Evolutionary conservation across 2,797 vertebrate species (phyloP).

Genomic region (Coccyzus lansbergi): DNA sequence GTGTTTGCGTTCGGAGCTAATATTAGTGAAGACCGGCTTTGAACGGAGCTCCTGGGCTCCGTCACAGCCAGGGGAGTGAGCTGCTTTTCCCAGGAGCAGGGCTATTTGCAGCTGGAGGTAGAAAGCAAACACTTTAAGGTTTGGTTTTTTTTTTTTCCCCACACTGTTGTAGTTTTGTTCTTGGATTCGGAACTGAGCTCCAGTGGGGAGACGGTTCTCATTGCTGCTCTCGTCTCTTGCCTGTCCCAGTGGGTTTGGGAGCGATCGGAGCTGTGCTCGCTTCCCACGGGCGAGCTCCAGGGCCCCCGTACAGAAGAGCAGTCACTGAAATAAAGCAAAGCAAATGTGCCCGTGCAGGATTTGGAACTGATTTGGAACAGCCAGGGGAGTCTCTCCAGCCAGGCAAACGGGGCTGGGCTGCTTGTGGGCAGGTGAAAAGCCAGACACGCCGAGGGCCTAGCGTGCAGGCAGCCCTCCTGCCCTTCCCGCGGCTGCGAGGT

Average conservation of each 20-base stretch:
- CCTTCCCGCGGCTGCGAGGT: neutral
- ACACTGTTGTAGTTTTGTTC: neutral
- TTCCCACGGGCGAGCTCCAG: neutral
- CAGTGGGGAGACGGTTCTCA: neutral
- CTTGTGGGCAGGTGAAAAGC: neutral
- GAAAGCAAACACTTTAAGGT: neutral
- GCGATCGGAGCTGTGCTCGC: neutral
- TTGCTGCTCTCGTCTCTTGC: neutral
- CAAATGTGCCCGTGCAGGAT: neutral
- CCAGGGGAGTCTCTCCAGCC: neutral
- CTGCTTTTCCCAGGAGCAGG: neutral
- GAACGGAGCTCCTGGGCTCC: neutral
- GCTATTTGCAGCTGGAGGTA: neutral
- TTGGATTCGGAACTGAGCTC: neutral
- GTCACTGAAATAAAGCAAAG: neutral
- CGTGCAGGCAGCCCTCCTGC: neutral
- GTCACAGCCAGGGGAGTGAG: neutral
- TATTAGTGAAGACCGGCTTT: neutral
- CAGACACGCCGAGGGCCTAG: neutral
- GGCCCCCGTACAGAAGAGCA: neutral
- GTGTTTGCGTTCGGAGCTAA: neutral
- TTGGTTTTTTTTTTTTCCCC: neutral
- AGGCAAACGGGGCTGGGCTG: neutral
- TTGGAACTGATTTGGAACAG: neutral
- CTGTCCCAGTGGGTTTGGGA: neutral